These are phyloP conservation scores for Onychostruthus taczanowskii DNA, from an alignment of 2,113 vertebrate species.

Conservation along the genomic window DNA sequence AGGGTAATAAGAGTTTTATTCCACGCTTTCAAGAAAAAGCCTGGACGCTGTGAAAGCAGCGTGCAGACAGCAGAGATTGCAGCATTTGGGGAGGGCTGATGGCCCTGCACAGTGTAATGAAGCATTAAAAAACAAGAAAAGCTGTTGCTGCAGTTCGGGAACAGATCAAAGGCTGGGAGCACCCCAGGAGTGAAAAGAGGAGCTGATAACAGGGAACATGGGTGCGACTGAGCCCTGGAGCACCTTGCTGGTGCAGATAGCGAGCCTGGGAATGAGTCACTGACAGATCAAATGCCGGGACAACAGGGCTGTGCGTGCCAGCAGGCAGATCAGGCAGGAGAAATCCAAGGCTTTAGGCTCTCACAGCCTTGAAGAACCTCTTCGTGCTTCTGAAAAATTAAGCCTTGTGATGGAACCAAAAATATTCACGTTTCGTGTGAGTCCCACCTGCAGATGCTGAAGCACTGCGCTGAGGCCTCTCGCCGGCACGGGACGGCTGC, in stretches of 20 bases:
- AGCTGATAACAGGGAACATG: neutral
- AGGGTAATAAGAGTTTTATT: neutral
- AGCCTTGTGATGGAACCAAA: neutral
- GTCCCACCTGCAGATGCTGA: neutral
- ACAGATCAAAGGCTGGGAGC: constrained; percentile 40
- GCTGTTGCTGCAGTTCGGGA: neutral
- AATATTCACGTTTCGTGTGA: neutral
- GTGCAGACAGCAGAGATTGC: neutral
- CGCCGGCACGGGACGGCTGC: neutral
- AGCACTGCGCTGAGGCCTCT: neutral
- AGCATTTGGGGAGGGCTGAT: neutral
- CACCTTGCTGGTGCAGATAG: neutral
- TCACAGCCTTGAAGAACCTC: neutral
- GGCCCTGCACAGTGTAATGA: neutral
- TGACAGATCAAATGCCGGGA: neutral
- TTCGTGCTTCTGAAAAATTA: neutral
- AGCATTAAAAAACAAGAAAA: neutral
- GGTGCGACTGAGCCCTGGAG: neutral
- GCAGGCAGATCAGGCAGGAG: neutral
- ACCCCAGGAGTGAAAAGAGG: neutral
- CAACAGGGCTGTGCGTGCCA: neutral
- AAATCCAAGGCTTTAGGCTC: constrained; percentile 29
- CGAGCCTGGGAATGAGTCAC: constrained; percentile 8
- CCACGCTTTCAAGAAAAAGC: neutral
- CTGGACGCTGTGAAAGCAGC: neutral